Evolutionary conservation across 2,888 invertebrate species (phyloP).

Genomic region (Phyllotreta cruciferae): DNA sequence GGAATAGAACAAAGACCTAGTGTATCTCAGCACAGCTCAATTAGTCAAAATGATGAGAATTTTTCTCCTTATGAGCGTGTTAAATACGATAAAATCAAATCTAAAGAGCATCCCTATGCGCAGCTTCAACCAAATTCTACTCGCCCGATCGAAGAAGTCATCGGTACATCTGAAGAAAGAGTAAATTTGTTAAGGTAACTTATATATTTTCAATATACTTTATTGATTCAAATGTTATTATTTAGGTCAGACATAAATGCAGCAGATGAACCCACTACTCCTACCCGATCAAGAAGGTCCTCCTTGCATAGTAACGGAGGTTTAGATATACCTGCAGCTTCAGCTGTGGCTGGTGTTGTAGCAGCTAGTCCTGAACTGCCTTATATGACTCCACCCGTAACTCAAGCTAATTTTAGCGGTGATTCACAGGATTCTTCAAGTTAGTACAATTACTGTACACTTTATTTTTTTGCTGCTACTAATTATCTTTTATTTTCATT

Average conservation of each 20-base stretch:
- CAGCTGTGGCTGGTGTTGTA: conserved; percentile 84
- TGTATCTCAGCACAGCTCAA: conserved; percentile 68
- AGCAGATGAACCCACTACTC: conserved; percentile 59
- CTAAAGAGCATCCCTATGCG: conserved; percentile 74
- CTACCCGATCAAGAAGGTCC: conserved; percentile 62
- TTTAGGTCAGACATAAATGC: conserved; percentile 41
- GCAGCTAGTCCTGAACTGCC: conserved; percentile 88
- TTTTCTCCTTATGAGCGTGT: conserved; percentile 71
- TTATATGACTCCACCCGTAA: conserved; percentile 85
- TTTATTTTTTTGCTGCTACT: background rate
- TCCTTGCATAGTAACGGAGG: conserved; percentile 62
- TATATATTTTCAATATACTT: background rate
- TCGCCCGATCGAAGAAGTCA: conserved; percentile 44
- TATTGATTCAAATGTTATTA: background rate
- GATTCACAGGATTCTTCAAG: conserved; percentile 90
- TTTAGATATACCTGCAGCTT: conserved; percentile 80
- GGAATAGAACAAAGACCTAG: conserved; percentile 61
- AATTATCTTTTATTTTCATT: conserved; percentile 45
- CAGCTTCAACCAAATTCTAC: conserved; percentile 67
- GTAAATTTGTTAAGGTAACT: conserved; percentile 47
- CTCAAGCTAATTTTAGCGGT: conserved; percentile 77
- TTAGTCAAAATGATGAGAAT: conserved; percentile 62
- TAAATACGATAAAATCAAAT: conserved; percentile 67
- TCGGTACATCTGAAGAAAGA: conserved; percentile 43
- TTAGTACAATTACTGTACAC: conserved; percentile 56